A percentile compares a stretch with the other conserved stretches of the same genome.
These are phyloP conservation scores for Astropecten irregularis DNA, from an alignment of 53 echinoderm and acorn worm species.

Conservation along the genomic window DNA sequence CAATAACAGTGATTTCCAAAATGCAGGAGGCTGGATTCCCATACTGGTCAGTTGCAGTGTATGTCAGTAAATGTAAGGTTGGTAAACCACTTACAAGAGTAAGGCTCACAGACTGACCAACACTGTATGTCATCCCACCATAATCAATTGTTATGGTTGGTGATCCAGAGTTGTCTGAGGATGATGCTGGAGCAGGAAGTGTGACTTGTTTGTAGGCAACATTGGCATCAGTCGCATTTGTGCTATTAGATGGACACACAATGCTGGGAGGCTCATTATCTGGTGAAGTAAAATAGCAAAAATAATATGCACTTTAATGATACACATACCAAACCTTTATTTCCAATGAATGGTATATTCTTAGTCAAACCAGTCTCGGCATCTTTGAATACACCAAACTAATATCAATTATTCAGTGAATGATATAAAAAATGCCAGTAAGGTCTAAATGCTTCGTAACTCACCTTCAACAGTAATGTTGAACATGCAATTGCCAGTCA, in stretches of 20 bases:
- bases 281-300: not conserved
- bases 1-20: constrained; percentile 13
- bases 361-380: too few species aligned
- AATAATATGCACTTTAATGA: not conserved
- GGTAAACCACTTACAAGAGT: not conserved
- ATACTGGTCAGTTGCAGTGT: not conserved
- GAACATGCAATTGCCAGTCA: not conserved
- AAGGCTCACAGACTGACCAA: not conserved
- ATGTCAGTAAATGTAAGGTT: not conserved
- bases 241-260: not conserved
- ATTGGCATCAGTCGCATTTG: not conserved
- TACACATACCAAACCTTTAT: too few species aligned
- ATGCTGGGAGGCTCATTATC: constrained; percentile 31
- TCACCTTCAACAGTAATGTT: constrained; percentile 13
- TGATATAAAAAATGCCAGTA: too few species aligned
- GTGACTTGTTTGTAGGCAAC: not conserved
- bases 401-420: not conserved
- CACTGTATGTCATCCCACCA: not conserved
- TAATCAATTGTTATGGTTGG: not conserved
- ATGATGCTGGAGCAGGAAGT: not conserved
- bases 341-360: too few species aligned
- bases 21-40: not conserved
- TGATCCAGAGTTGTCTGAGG: constrained; percentile 7
- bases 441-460: too few species aligned
- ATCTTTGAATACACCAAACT: too few species aligned